Conservation (phyloP, 1,140 invertebrate genomes). For the Drosophila rhopaloa region DNA sequence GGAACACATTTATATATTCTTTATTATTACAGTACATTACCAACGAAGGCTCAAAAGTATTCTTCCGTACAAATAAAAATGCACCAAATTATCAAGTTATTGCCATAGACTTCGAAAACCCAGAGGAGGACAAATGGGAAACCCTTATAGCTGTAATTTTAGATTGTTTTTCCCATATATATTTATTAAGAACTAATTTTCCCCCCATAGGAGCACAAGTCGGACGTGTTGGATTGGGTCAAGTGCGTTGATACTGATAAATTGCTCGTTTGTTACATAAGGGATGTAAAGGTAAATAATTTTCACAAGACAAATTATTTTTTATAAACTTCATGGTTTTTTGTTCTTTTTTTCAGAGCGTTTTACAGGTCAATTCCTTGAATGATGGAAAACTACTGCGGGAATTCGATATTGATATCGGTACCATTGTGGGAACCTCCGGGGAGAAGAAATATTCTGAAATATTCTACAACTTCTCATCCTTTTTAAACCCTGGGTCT, state of each 20-base stretch:
- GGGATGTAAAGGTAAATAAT: conserved; percentile 95
- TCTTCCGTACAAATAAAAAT: conserved; percentile 97
- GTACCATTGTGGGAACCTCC: conserved; percentile 93
- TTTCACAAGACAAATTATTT: not conserved
- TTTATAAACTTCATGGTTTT: not conserved
- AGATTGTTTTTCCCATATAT: not conserved
- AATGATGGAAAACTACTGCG: conserved; percentile 90
- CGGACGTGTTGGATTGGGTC: conserved; percentile 96
- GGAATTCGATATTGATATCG: conserved; percentile 93
- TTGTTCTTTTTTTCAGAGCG: conserved; percentile 87
- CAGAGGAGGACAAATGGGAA: conserved; percentile 91
- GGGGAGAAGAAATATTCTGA: conserved; percentile 94
- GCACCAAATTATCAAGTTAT: conserved; percentile 96
- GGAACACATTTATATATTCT: not conserved
- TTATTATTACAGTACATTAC: conserved; percentile 91
- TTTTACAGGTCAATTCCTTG: conserved; percentile 93
- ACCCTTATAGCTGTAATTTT: conserved; percentile 89
- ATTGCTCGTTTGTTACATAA: conserved; percentile 95
- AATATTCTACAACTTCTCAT: conserved; percentile 97
- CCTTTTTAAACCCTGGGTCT: conserved; percentile 94
- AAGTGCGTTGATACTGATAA: conserved; percentile 93
- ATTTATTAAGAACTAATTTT: conserved; percentile 1
- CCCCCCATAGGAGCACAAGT: conserved; percentile 89
- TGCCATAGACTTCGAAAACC: conserved; percentile 94
- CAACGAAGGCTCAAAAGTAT: conserved; percentile 92